A percentile compares a stretch with the other conserved stretches of the same genome.
Evolutionary conservation across 1,140 invertebrate genomes (phyloP).

Genomic region (Gerris buenoi): DNA sequence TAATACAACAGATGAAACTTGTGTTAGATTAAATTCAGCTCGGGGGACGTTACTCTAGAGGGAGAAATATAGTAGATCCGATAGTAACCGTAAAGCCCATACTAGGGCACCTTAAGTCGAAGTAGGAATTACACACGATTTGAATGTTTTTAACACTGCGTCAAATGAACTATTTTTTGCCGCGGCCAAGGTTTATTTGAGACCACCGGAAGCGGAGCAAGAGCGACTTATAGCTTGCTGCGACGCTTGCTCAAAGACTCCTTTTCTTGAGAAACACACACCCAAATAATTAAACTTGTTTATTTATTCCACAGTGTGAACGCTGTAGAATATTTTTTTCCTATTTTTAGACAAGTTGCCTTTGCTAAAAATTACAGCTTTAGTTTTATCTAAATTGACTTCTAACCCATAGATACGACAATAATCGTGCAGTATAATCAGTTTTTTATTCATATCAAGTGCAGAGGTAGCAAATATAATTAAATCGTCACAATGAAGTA

Average conservation of each 20-base stretch:
- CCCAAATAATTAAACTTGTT: constrained; percentile 11
- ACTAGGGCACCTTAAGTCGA: not conserved
- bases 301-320: not conserved
- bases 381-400: constrained; percentile 19
- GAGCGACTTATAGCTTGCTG: not conserved
- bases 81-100: not conserved
- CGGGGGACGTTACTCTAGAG: not conserved
- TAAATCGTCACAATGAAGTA: constrained; percentile 14
- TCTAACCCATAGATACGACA: constrained; percentile 8
- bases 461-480: constrained; percentile 7
- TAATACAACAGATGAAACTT: not conserved
- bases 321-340: not conserved
- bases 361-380: constrained; percentile 15
- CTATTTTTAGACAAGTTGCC: constrained; percentile 1
- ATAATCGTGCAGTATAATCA: constrained; percentile 15
- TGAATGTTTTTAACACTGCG: not conserved
- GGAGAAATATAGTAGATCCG: not conserved
- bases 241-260: not conserved
- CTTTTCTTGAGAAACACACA: constrained; percentile 6
- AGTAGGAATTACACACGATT: not conserved
- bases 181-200: not conserved
- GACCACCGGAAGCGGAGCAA: not conserved
- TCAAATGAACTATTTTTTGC: not conserved
- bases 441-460: constrained; percentile 10
- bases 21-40: not conserved